phyloP scores from a whole-genome alignment of 2,113 vertebrate genomes.

The Puffinus mauretanicus region DNA sequence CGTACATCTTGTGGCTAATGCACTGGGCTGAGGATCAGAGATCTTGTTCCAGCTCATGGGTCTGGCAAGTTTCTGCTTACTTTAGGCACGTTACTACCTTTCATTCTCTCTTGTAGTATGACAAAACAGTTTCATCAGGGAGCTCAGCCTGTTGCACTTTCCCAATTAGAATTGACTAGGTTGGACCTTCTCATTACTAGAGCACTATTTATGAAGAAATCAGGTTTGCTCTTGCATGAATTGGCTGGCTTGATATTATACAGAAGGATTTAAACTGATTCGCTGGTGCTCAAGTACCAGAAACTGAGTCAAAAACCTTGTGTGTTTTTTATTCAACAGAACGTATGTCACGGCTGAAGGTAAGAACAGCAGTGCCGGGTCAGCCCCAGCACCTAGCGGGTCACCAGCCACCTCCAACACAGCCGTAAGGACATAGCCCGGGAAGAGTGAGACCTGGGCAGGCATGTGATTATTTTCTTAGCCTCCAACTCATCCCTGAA shows the following conservation, averaged over 20 bases:
- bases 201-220: not conserved
- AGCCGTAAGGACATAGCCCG: accelerated
- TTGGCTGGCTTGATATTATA: accelerated
- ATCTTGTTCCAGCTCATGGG: not conserved
- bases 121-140: not conserved
- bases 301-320: not conserved
- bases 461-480: accelerated
- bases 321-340: not conserved
- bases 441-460: accelerated
- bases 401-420: accelerated
- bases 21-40: not conserved
- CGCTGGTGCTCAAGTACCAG: not conserved
- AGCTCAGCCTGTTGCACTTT: not conserved
- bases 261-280: not conserved
- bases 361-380: accelerated
- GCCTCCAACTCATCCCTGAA: not conserved
- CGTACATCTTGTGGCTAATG: accelerated
- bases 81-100: not conserved
- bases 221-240: not conserved
- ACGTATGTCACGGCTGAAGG: accelerated
- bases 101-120: too few relatives aligned
- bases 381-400: not conserved
- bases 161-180: accelerated
- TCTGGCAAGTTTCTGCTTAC: not conserved
- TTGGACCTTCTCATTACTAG: not conserved